Evolutionary conservation across 1,140 invertebrate genomes (phyloP).

Genomic region (Drosophila leontia): DNA sequence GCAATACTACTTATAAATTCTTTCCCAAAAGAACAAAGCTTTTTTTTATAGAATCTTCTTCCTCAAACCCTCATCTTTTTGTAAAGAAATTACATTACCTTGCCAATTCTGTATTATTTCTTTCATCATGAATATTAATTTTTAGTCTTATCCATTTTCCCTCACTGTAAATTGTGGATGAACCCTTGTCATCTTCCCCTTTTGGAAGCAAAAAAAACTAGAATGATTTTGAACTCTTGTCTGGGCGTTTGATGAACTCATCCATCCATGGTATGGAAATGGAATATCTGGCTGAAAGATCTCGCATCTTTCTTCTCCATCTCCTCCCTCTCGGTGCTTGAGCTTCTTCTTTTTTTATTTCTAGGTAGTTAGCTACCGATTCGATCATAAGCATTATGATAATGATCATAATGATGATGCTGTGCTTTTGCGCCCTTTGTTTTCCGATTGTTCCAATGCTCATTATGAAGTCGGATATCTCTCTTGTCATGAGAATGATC

Average conservation of each 20-base stretch:
- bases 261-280: slow-evolving; percentile 63
- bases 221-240: slow-evolving; percentile 71
- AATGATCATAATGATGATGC: slow-evolving; percentile 63
- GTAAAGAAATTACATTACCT: not conserved
- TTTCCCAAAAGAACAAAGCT: not conserved
- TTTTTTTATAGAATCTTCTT: not conserved
- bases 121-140: not conserved
- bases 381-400: slow-evolving; percentile 53
- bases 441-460: slow-evolving; percentile 45
- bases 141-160: not conserved
- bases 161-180: slow-evolving; percentile 4
- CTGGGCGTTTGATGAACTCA: slow-evolving; percentile 77
- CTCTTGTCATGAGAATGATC: slow-evolving; percentile 43
- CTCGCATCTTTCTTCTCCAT: slow-evolving; percentile 15
- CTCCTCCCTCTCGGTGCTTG: not conserved
- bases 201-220: not conserved
- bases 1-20: not conserved
- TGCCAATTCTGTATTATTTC: not conserved
- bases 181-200: slow-evolving; percentile 9
- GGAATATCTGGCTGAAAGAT: slow-evolving; percentile 41
- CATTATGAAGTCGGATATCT: slow-evolving; percentile 29
- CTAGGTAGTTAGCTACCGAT: slow-evolving; percentile 68
- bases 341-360: slow-evolving; percentile 30
- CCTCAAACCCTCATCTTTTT: not conserved
- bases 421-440: slow-evolving; percentile 63